These are phyloP conservation scores for Bellardia bayeri DNA, from an alignment of 2,888 invertebrate species.

Conservation along the genomic window DNA sequence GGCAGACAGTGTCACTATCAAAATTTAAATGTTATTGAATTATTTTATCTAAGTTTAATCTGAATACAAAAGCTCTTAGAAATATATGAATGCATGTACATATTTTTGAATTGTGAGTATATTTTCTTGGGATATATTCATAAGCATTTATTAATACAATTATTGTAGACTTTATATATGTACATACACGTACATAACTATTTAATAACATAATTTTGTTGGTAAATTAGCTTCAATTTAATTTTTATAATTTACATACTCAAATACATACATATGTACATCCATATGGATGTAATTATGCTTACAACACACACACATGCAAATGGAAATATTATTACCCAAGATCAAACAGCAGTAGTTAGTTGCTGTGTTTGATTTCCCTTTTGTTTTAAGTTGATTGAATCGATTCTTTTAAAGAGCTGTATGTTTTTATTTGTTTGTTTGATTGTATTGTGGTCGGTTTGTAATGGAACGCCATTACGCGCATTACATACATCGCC, in stretches of 20 bases:
- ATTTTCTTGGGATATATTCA: not conserved
- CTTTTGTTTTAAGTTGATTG: not conserved
- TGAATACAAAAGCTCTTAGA: no score
- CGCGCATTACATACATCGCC: slow-evolving; percentile 34
- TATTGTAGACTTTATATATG: not conserved
- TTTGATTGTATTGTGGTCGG: not conserved
- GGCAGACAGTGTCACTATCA: no score
- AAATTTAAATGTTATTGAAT: no score
- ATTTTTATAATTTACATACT: not conserved
- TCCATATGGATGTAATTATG: no score
- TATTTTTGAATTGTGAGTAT: no score
- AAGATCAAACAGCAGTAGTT: slow-evolving; percentile 1
- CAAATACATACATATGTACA: no score
- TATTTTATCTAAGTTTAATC: no score
- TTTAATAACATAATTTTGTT: slow-evolving; percentile 21
- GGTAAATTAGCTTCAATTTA: slow-evolving; percentile 14
- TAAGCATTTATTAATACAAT: not conserved
- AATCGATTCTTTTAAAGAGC: slow-evolving; percentile 18
- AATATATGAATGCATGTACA: no score
- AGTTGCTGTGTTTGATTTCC: slow-evolving; percentile 13
- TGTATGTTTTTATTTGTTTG: not conserved
- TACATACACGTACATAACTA: not conserved
- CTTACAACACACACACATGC: not conserved
- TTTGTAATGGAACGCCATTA: slow-evolving; percentile 26
- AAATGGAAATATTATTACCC: not conserved